These are phyloP conservation scores for Drosophila tsacasi DNA, from an alignment of 1,140 invertebrate genomes.

Conservation along the genomic window DNA sequence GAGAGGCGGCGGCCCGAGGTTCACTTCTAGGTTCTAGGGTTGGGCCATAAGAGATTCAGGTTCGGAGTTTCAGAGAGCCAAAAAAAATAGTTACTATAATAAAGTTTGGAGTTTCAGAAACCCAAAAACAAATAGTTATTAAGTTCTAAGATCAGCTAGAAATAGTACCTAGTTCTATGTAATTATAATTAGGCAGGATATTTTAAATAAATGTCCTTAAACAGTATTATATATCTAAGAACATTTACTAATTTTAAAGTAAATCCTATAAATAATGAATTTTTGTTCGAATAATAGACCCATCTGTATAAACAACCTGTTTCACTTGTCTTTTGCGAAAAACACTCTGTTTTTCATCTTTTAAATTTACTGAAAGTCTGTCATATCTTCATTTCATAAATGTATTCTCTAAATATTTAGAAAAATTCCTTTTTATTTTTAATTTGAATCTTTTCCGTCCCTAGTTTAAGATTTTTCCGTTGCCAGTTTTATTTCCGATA, in stretches of 20 bases:
- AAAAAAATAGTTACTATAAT: too few species aligned
- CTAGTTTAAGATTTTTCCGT: conserved; percentile 33
- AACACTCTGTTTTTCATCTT: background rate
- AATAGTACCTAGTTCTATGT: background rate
- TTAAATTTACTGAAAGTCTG: background rate
- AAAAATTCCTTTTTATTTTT: background rate
- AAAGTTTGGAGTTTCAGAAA: too few species aligned
- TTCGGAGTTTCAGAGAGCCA: background rate
- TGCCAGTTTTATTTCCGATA: conserved; percentile 45
- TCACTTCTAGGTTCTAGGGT: conserved; percentile 64
- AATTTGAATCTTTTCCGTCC: conserved; percentile 13
- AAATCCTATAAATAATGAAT: too few species aligned
- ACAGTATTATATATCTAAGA: too few species aligned
- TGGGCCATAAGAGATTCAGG: conserved; percentile 8
- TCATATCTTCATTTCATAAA: background rate
- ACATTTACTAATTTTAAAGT: too few species aligned
- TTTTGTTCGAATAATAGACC: too few species aligned
- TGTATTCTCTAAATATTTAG: too few species aligned
- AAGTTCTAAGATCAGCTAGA: background rate
- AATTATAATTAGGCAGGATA: too few species aligned
- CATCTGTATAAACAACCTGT: too few species aligned
- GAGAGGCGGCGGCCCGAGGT: conserved; percentile 27
- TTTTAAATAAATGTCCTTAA: too few species aligned
- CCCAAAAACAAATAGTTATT: too few species aligned
- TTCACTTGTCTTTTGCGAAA: background rate